These are phyloP conservation scores for Trachurus trachurus DNA, from an alignment of 2,797 vertebrate species.

Conservation along the genomic window DNA sequence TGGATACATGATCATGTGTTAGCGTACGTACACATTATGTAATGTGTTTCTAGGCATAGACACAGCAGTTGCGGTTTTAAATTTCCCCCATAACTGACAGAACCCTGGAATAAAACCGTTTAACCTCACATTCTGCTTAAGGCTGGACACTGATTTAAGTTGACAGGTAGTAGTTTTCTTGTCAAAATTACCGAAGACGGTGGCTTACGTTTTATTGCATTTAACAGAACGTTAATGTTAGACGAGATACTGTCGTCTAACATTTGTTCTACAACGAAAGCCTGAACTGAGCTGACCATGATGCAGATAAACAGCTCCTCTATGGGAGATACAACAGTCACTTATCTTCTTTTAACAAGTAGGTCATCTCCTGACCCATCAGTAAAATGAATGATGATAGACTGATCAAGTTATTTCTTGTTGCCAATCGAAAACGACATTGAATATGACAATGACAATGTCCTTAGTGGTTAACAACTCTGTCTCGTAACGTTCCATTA, in stretches of 20 bases:
- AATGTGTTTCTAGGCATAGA: constrained; percentile 62
- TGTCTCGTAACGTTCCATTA: no score
- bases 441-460: neutral
- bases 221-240: constrained; percentile 41
- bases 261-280: constrained; percentile 8
- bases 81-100: constrained; percentile 61
- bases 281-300: constrained; percentile 13
- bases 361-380: constrained; percentile 32
- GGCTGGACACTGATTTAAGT: constrained; percentile 49
- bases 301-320: constrained; percentile 22
- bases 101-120: constrained; percentile 54
- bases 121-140: constrained; percentile 70
- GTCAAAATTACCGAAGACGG: constrained; percentile 40
- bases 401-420: constrained; percentile 6
- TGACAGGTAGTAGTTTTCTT: constrained; percentile 65
- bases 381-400: constrained; percentile 13
- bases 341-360: constrained; percentile 30
- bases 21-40: constrained; percentile 41
- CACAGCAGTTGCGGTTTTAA: constrained; percentile 57
- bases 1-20: constrained; percentile 37
- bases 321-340: constrained; percentile 21
- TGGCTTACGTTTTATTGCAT: constrained; percentile 30
- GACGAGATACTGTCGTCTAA: constrained; percentile 32
- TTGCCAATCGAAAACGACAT: neutral
- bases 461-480: no score